These are phyloP conservation scores for Saccostrea glomerata DNA, from an alignment of 1,140 invertebrate genomes.

Conservation along the genomic window DNA sequence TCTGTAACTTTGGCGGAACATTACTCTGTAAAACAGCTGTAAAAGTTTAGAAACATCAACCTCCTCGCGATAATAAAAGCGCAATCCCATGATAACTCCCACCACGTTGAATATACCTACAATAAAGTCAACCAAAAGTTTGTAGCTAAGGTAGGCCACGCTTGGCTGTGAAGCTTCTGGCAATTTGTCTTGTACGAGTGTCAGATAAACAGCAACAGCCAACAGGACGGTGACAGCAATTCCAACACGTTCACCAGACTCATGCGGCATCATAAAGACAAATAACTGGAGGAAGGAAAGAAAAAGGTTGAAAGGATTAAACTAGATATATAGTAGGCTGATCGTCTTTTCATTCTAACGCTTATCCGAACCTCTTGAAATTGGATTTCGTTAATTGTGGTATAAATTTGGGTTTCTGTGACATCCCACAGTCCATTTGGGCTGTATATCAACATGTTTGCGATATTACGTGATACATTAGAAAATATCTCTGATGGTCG, in stretches of 20 bases:
- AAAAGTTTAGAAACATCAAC: background rate
- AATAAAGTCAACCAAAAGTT: constrained; percentile 47
- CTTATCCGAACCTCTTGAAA: background rate
- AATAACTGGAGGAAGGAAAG: constrained; percentile 81
- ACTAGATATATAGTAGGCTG: constrained; percentile 79
- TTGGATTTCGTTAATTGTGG: background rate
- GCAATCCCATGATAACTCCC: constrained; percentile 41
- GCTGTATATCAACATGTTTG: background rate
- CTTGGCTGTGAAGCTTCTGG: constrained; percentile 80
- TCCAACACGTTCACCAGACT: constrained; percentile 82
- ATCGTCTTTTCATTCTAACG: constrained; percentile 50
- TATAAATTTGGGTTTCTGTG: background rate
- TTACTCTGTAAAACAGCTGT: background rate
- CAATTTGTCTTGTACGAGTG: constrained; percentile 81
- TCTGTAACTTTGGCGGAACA: background rate
- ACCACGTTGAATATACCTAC: constrained; percentile 52
- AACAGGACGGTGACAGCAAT: constrained; percentile 82
- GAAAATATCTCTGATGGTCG: background rate
- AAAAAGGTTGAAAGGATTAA: constrained; percentile 82
- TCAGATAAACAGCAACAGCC: constrained; percentile 82
- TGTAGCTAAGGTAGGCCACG: constrained; percentile 51
- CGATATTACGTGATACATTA: background rate
- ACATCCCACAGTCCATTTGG: constrained; percentile 38
- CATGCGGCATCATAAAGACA: constrained; percentile 81
- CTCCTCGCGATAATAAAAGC: constrained; percentile 38